Evolutionary conservation across 2,888 invertebrate genomes (phyloP).

Genomic region (Buathra laborator): DNA sequence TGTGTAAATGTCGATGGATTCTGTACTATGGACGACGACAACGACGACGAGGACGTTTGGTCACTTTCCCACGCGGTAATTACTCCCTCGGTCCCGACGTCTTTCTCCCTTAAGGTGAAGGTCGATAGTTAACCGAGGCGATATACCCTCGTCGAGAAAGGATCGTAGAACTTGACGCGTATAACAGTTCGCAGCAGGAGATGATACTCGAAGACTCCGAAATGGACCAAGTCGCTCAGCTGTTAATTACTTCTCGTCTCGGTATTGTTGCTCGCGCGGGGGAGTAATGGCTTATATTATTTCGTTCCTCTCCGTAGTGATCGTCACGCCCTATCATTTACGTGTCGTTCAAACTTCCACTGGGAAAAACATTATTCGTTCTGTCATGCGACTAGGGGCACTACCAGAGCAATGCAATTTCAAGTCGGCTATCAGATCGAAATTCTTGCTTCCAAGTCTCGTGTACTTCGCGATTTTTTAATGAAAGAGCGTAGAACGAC

Average conservation of each 20-base stretch:
- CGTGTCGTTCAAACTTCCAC: constrained; percentile 38
- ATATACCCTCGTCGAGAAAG: constrained; percentile 50
- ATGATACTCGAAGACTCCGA: constrained; percentile 47
- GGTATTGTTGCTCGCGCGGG: constrained; percentile 52
- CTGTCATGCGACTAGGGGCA: constrained; percentile 4
- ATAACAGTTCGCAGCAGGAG: constrained; percentile 43
- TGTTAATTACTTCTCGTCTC: constrained; percentile 65
- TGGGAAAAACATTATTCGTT: constrained; percentile 27
- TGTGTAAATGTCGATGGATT: constrained; percentile 21
- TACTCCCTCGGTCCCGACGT: constrained; percentile 67
- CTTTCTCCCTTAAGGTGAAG: constrained; percentile 70
- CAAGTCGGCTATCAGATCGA: background rate
- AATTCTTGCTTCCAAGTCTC: background rate
- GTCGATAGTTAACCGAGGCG: constrained; percentile 62
- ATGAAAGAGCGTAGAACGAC: background rate
- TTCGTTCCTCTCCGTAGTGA: constrained; percentile 42
- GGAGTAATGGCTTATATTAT: constrained; percentile 54
- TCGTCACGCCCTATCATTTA: constrained; percentile 64
- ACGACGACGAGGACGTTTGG: constrained; percentile 69
- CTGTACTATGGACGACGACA: constrained; percentile 34
- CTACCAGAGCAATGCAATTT: background rate
- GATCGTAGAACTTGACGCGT: constrained; percentile 18
- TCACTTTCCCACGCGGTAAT: constrained; percentile 77
- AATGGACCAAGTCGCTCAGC: constrained; percentile 57
- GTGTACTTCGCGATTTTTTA: background rate